Base-by-base conservation (phyloP, 2,113 vertebrate genomes). In the Sander vitreus region DNA sequence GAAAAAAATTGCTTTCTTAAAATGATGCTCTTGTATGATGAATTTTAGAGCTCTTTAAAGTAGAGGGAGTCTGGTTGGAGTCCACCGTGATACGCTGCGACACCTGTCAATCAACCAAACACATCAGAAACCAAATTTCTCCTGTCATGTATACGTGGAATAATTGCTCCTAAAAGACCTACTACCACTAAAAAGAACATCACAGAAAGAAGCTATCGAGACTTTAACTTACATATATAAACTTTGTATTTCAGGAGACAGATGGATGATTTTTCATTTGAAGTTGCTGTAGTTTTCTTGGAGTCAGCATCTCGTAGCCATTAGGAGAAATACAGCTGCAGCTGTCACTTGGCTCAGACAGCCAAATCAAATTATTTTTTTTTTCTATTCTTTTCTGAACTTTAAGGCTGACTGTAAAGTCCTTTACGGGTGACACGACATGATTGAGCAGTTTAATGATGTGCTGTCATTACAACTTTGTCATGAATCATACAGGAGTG, bases 1-100 rank as follows among this genome's bases (percentile, higher is more conserved):
- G 47, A 65, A 63, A 18, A 9, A 86, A 81, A 86, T 84, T 80
- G 70, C 86, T 84, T 86, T 85, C n/a, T 58, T 23, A 70, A 85
- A 84, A 65, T 62, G 54, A 87, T 43, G n/a, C 53, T 36, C 18
- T 76, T 68, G 50, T 83, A 85, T 71, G 80, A 88, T 87, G 73
- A 63, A 88, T 80, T 84, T 79, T 63, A 62, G 55, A 88, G 43
- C n/a, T 53, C 2, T 53, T 30, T 25, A 54, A 62, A 30, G 14
- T 23, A 43, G 30, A 39, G 8, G 36, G 7, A 50, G 18, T 59
- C 55, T 60, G 75, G 27, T 48, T 13, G 25, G 6, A 50, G 60
- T 39, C 13, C 5, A 16, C 69, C 12, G 14, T 36, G 33, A 62
- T 54, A 39, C 0, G 10, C 51, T 2, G 5, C 27, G 62, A 60